Evolutionary conservation across 1,140 invertebrate genomes (phyloP).

Genomic region (Drusus annulatus): DNA sequence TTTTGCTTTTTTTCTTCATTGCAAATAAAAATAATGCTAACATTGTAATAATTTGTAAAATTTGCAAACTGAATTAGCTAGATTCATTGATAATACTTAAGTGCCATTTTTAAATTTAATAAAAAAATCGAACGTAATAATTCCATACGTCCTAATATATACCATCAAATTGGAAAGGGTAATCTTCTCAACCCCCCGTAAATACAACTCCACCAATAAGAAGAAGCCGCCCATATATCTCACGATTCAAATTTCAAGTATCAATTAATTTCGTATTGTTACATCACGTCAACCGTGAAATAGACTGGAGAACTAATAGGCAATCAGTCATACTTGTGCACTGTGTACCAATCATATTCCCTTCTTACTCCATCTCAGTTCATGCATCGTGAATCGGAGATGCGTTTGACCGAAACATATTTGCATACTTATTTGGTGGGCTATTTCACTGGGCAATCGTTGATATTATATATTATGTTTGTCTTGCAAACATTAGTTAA

Average conservation of each 20-base stretch:
- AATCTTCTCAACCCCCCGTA: background rate
- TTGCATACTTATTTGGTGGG: slow-evolving; percentile 22
- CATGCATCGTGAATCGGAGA: background rate
- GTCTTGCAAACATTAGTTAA: background rate
- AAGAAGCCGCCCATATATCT: background rate
- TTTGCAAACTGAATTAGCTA: no score
- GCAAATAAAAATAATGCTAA: no score
- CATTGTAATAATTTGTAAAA: no score
- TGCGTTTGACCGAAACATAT: slow-evolving; percentile 6
- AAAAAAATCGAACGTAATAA: background rate
- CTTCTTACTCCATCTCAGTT: background rate
- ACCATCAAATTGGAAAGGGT: background rate
- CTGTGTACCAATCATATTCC: background rate
- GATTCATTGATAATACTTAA: no score
- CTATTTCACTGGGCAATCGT: background rate
- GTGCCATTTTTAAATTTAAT: no score
- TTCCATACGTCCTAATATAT: background rate
- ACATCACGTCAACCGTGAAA: slow-evolving; percentile 51
- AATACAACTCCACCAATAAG: background rate
- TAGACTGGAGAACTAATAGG: slow-evolving; percentile 52
- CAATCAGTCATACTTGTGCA: slow-evolving; percentile 51
- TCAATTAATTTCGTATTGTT: slow-evolving; percentile 55
- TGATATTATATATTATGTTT: background rate
- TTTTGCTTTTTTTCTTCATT: no score
- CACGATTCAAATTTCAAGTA: slow-evolving; percentile 57